phyloP scores from a whole-genome alignment of 2,113 vertebrate species.

The Vimba vimba region DNA sequence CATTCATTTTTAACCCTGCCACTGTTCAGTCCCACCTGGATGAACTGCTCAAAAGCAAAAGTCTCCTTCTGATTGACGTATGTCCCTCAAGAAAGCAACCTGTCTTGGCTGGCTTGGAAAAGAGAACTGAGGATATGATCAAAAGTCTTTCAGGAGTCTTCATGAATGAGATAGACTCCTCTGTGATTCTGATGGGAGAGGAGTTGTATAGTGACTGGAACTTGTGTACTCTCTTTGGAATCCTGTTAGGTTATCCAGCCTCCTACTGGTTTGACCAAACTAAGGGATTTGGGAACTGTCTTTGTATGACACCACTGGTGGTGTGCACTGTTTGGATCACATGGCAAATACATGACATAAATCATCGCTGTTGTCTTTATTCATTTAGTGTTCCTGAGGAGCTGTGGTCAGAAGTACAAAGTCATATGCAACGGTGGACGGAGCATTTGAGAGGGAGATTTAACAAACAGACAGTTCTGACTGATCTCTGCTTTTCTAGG shows the following conservation, averaged over 20 bases:
- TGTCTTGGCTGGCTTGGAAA: slow-evolving; percentile 52
- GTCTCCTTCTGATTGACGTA: slow-evolving; percentile 77
- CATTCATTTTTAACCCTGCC: slow-evolving; percentile 74
- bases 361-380: slow-evolving; percentile 76
- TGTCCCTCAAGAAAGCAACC: slow-evolving; percentile 72
- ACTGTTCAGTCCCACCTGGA: slow-evolving; percentile 67
- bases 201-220: slow-evolving; percentile 78
- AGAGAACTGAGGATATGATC: slow-evolving; percentile 62
- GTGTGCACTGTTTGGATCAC: slow-evolving; percentile 76
- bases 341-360: slow-evolving; percentile 66
- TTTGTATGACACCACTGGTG: slow-evolving; percentile 82
- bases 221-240: slow-evolving; percentile 86
- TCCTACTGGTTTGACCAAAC: slow-evolving; percentile 81
- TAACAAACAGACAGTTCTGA: slow-evolving; percentile 78
- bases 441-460: slow-evolving; percentile 74
- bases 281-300: slow-evolving; percentile 80
- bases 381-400: slow-evolving; percentile 90
- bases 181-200: slow-evolving; percentile 56
- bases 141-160: slow-evolving; percentile 73
- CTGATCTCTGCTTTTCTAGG: slow-evolving; percentile 78
- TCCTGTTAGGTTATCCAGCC: slow-evolving; percentile 87
- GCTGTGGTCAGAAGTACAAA: slow-evolving; percentile 69
- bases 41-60: slow-evolving; percentile 53
- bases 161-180: slow-evolving; percentile 49
- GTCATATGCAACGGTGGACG: slow-evolving; percentile 76